These are phyloP conservation scores for Ornithoptera alexandrae DNA, from an alignment of 2,888 invertebrate species.

Conservation along the genomic window DNA sequence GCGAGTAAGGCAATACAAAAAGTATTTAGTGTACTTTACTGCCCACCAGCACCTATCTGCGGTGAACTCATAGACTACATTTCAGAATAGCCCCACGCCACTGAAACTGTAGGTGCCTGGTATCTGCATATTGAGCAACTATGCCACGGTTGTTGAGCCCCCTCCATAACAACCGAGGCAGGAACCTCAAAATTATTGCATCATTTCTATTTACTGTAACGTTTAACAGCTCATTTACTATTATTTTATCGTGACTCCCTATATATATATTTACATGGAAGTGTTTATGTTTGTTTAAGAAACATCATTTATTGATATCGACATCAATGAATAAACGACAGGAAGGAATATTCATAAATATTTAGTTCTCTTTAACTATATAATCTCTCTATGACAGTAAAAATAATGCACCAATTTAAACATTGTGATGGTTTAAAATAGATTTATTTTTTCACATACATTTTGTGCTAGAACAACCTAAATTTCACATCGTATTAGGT, in stretches of 20 bases:
- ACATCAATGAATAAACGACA: constrained; percentile 2
- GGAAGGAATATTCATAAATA: background rate
- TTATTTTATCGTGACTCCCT: constrained; percentile 23
- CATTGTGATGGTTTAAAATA: background rate
- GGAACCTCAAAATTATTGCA: background rate
- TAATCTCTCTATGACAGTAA: background rate
- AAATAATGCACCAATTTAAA: background rate
- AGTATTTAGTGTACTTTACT: too few relatives aligned
- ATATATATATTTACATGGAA: background rate
- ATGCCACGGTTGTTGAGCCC: too few relatives aligned
- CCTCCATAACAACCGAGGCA: too few relatives aligned
- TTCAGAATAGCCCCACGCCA: too few relatives aligned
- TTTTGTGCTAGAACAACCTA: background rate
- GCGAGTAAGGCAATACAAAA: too few relatives aligned
- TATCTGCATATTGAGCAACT: too few relatives aligned
- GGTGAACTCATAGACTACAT: too few relatives aligned
- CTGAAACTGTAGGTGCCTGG: too few relatives aligned
- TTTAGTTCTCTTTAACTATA: background rate
- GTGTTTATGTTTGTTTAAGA: constrained; percentile 8
- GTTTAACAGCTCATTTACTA: constrained; percentile 1
- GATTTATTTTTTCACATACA: background rate
- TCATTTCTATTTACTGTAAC: constrained; percentile 12
- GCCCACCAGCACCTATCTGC: too few relatives aligned
- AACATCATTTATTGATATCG: constrained; percentile 4
- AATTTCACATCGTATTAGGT: too few relatives aligned